phyloP scores from a whole-genome alignment of 2,113 vertebrate species.

The Lutjanus erythropterus region DNA sequence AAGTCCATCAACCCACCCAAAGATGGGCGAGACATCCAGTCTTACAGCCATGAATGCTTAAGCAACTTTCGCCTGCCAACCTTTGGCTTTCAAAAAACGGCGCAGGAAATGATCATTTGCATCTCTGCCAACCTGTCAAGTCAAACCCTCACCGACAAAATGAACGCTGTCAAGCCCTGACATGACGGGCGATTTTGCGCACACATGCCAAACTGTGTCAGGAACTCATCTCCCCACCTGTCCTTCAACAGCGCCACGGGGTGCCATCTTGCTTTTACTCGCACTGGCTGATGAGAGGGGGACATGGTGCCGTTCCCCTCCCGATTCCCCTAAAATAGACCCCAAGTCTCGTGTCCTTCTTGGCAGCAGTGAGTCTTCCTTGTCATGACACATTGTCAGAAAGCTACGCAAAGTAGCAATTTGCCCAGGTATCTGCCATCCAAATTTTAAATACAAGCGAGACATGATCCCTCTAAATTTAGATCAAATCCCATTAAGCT shows the following conservation, averaged over 20 bases:
- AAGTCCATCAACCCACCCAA: slow-evolving; percentile 22
- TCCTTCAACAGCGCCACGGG: slow-evolving; percentile 73
- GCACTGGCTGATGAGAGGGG: slow-evolving; percentile 52
- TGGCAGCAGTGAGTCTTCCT: slow-evolving; percentile 78
- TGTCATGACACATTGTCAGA: slow-evolving; percentile 80
- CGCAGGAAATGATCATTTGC: slow-evolving; percentile 84
- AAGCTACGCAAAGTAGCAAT: slow-evolving; percentile 80
- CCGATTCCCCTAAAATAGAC: slow-evolving; percentile 82
- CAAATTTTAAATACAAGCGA: slow-evolving; percentile 74
- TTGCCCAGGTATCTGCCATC: slow-evolving; percentile 80
- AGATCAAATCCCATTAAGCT: slow-evolving; percentile 84
- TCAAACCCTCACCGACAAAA: slow-evolving; percentile 82
- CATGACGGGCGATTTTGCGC: slow-evolving; percentile 56
- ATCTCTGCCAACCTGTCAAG: slow-evolving; percentile 83
- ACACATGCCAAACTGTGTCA: slow-evolving; percentile 74
- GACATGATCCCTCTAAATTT: slow-evolving; percentile 81
- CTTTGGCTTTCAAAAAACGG: slow-evolving; percentile 72
- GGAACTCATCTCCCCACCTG: slow-evolving; percentile 81
- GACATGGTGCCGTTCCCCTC: slow-evolving; percentile 61
- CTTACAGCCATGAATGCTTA: slow-evolving; percentile 24
- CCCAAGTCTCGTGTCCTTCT: slow-evolving; percentile 53
- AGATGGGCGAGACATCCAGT: slow-evolving; percentile 28
- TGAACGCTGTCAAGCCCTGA: slow-evolving; percentile 79
- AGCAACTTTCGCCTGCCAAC: slow-evolving; percentile 70
- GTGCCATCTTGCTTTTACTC: slow-evolving; percentile 79